Conservation (phyloP, 2,888 invertebrate genomes). For the Zhengitettix transpicula region DNA sequence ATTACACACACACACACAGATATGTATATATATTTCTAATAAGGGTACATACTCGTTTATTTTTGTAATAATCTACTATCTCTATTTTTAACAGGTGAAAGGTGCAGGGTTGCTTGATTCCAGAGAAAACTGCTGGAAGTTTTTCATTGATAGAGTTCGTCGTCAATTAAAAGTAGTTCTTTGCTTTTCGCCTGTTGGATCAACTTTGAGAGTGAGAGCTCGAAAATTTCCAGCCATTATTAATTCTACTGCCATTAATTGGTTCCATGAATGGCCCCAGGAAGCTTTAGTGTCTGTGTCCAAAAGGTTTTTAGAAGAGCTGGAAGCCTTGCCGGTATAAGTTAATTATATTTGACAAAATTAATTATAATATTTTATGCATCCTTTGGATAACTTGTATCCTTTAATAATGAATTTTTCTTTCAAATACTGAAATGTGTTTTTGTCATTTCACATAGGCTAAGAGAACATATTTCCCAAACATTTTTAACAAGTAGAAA, state of each 20-base stretch:
- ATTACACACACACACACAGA: too few relatives aligned
- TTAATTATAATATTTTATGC: not conserved
- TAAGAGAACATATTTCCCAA: too few relatives aligned
- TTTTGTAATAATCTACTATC: too few relatives aligned
- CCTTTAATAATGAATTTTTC: not conserved
- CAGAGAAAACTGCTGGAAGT: constrained; percentile 93
- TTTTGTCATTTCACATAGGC: too few relatives aligned
- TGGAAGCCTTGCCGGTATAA: constrained; percentile 59
- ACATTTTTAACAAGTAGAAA: too few relatives aligned
- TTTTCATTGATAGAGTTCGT: constrained; percentile 88
- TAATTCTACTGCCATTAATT: constrained; percentile 89
- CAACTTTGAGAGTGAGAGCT: constrained; percentile 76
- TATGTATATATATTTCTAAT: too few relatives aligned
- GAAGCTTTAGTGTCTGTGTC: constrained; percentile 91
- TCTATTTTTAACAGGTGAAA: constrained; percentile 38
- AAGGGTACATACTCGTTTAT: too few relatives aligned
- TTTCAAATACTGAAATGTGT: too few relatives aligned
- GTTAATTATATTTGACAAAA: not conserved
- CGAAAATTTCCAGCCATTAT: constrained; percentile 92
- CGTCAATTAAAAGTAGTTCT: constrained; percentile 81
- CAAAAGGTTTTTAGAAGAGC: constrained; percentile 66
- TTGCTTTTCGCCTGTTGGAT: constrained; percentile 94
- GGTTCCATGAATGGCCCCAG: constrained; percentile 99
- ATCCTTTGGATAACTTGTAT: not conserved
- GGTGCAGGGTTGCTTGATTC: constrained; percentile 82